Conservation (phyloP, 2,113 vertebrate species). For the Anoplopoma fimbria region DNA sequence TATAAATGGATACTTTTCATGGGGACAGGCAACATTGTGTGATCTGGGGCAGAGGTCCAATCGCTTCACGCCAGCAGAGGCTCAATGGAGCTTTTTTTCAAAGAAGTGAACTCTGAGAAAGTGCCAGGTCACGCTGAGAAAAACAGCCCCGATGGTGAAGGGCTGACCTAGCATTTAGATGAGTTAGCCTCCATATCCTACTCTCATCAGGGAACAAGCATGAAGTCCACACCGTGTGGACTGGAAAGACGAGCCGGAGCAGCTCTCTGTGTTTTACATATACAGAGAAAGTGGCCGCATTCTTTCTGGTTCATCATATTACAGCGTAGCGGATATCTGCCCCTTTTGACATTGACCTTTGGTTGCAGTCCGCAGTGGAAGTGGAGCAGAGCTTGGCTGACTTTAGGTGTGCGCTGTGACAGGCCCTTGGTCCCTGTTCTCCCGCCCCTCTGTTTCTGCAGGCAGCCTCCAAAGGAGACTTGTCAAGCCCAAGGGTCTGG, state of each 20-base stretch:
- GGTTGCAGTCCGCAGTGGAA: slow-evolving; percentile 31
- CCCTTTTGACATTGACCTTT: slow-evolving; percentile 47
- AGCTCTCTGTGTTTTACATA: slow-evolving; percentile 29
- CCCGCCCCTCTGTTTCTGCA: slow-evolving; percentile 13
- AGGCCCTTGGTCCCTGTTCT: slow-evolving; percentile 43
- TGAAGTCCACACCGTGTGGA: slow-evolving; percentile 32
- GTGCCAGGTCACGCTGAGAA: slow-evolving; percentile 63
- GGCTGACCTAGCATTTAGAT: slow-evolving; percentile 70
- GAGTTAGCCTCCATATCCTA: slow-evolving; percentile 40
- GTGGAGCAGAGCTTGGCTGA: slow-evolving; percentile 45
- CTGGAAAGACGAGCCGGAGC: slow-evolving; percentile 34
- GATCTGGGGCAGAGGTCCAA: slow-evolving; percentile 55
- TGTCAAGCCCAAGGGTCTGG: slow-evolving; percentile 58
- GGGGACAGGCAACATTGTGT: slow-evolving; percentile 50
- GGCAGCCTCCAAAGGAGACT: slow-evolving; percentile 31
- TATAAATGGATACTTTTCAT: slow-evolving; percentile 63
- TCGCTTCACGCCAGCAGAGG: slow-evolving; percentile 39
- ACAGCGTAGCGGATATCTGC: slow-evolving; percentile 35
- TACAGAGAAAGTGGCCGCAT: slow-evolving; percentile 13
- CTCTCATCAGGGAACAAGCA: slow-evolving; percentile 41
- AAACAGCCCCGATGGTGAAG: slow-evolving; percentile 50
- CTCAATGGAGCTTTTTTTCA: slow-evolving; percentile 56
- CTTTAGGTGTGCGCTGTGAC: slow-evolving; percentile 43
- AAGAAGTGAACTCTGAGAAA: slow-evolving; percentile 54
- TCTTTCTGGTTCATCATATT: slow-evolving; percentile 42